phyloP scores from a whole-genome alignment of 1,140 invertebrate genomes.

The Acromyrmex echinatior region DNA sequence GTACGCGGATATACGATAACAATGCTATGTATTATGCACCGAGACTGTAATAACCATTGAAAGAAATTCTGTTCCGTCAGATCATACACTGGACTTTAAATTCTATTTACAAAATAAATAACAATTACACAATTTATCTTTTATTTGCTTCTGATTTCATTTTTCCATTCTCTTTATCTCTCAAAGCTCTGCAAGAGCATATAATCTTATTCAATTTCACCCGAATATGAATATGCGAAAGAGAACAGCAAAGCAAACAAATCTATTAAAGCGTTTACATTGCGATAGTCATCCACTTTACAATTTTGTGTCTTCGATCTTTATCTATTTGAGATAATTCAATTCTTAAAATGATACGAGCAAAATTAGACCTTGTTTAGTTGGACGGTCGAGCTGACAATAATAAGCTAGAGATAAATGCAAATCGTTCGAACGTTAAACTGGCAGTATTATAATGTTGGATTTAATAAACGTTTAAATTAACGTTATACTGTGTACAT shows the following conservation, averaged over 20 bases:
- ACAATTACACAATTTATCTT: neutral
- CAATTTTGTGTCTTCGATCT: neutral
- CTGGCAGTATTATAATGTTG: neutral
- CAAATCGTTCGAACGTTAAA: neutral
- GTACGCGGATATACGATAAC: conserved; percentile 11
- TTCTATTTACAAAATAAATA: conserved; percentile 4
- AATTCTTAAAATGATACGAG: neutral
- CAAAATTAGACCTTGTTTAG: neutral
- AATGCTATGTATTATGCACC: neutral
- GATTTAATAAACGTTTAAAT: neutral
- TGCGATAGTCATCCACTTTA: neutral
- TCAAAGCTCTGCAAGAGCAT: neutral
- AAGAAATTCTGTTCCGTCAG: neutral
- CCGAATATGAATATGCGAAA: neutral
- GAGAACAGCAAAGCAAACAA: conserved; percentile 16
- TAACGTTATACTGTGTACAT: neutral
- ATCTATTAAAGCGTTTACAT: conserved; percentile 19
- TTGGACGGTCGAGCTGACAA: too few relatives aligned
- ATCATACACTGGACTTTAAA: conserved; percentile 10
- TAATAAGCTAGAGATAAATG: neutral
- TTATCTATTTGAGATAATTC: neutral
- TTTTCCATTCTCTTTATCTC: neutral
- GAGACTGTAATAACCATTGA: neutral
- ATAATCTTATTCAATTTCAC: neutral
- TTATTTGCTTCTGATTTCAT: neutral